Conservation (phyloP, 2,797 vertebrate species). For the Danio aesculapii region DNA sequence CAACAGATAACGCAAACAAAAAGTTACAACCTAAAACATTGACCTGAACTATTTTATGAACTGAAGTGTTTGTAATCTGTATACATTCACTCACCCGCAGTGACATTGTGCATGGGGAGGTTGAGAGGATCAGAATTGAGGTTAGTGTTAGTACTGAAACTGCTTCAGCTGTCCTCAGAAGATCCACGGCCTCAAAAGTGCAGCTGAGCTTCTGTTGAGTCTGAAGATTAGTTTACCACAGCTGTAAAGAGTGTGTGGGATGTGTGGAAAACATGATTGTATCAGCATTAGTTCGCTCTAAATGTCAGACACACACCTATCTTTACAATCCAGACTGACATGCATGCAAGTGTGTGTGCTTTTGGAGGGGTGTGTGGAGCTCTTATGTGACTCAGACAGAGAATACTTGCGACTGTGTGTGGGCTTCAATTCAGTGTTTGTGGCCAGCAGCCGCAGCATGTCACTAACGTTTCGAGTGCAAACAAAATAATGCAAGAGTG, state of each 20-base stretch:
- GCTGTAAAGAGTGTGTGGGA: constrained; percentile 57
- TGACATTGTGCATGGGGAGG: neutral
- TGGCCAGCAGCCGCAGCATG: constrained; percentile 11
- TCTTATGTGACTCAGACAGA: constrained; percentile 80
- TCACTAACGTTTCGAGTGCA: constrained; percentile 31
- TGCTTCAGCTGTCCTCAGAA: constrained; percentile 37
- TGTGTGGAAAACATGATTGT: constrained; percentile 60
- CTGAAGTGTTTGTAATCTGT: neutral
- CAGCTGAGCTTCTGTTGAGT: constrained; percentile 37
- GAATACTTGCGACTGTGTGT: constrained; percentile 75
- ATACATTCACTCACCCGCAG: neutral
- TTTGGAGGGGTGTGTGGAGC: constrained; percentile 62
- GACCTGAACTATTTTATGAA: neutral
- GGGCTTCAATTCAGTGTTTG: constrained; percentile 65
- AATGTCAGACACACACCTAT: constrained; percentile 58
- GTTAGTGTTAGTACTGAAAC: constrained; percentile 32
- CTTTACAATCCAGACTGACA: constrained; percentile 45
- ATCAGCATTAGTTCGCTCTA: constrained; percentile 59
- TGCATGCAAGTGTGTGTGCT: constrained; percentile 48
- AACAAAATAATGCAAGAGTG: constrained; percentile 16
- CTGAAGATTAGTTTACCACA: constrained; percentile 54
- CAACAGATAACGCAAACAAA: neutral
- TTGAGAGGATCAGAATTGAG: constrained; percentile 25
- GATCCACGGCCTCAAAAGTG: constrained; percentile 16
- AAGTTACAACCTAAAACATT: neutral